Evolutionary conservation across 2,888 invertebrate species (phyloP), one percentile per base, ranked within the genome.

Genomic region (Lithophane semibrunnea): DNA sequence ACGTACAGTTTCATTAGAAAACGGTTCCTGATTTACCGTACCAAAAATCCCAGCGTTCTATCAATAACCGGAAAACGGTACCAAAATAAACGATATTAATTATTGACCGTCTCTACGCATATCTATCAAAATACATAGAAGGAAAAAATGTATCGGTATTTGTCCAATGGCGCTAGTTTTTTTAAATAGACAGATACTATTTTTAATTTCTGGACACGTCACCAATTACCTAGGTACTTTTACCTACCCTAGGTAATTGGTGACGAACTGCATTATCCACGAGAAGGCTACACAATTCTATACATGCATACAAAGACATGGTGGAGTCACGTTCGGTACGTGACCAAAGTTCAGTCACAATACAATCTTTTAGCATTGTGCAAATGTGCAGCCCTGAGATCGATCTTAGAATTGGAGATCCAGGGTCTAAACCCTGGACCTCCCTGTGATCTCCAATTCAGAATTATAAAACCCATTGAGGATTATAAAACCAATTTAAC

Each of bases 251-350:
- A 54, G 21, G 7, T 44, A 29, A 52, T 63, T 68, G 9, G 24
- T 42, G 47, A 54, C 54, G 29, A 66, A 66, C 60, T 54, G 63
- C 37, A 42, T 13, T 77, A 63, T 61, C 52, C 5, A 18, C 44
- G 29, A 47, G 49, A 58, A 72, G 72, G 61, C 42, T 52, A 72
- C 47, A 52, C 29, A n/a, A 60, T 58, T 44, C 42, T 52, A 44
- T n/a, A n/a, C n/a, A n/a, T n/a, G n/a, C n/a, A n/a, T 29, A 8
- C 37, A 75, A 75, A 69, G 58, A 79, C 64, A 69, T 52, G 42
- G 52, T 75, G n/a, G 79, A 89, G 90, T 90, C 93, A 92, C 93
- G 92, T 92, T 84, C 79, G 16, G 69, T 83, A 88, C 91, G 92
- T 92, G 91, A 86, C 75, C 82, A 79, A 88, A 85, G 88, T 87